Base-by-base conservation (phyloP, 1,140 invertebrate species). In the Dolichoris vasculosae region DNA sequence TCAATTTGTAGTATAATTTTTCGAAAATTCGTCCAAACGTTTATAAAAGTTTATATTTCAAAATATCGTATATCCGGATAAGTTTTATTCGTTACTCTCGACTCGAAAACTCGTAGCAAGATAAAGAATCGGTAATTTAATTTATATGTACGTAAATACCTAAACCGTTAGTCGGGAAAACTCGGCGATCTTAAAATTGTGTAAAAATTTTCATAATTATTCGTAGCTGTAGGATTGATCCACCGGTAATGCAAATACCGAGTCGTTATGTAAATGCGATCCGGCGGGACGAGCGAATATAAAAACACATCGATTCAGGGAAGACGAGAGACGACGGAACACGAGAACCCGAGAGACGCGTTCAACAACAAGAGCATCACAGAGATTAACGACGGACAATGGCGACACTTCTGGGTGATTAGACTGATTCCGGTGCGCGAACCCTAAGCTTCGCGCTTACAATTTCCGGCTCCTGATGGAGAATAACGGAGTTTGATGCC, bases 361-460 rank as follows among this genome's bases (percentile, higher is more conserved):
- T 26, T 26, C 55, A 59, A 9, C 20, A 23, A 77, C 17, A 59
- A 55, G 35, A 43, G 40, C 26, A 64, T 80, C 40, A 23, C 13
- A 40, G 26, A 89, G 90, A 92, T 92, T 91, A 91, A 88, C 89
- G 89, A 88, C 78, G 88, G 88, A 90, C 90, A 92, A 89, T 88
- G 89, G 88, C 90, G 89, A 91, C 90, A 91, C 90, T 91, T 92
- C 88, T 90, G 88, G 89, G 87, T 91, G 90, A 90, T 92, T 91
- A 91, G 89, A 89, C 69, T 89, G 90, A 91, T 90, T 90, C 86
- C 88, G 86, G 87, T 87, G 88, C 89, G 87, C n/a, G 30, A 35
- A 17, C 89, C 88, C 89, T 89, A 88, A 90, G 89, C 88, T 89
- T 87, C 79, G 85, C 88, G 88, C 89, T 89, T 90, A 88, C 88